Conservation (phyloP, 2,888 invertebrate genomes). For the Oxystoma pomonae region DNA sequence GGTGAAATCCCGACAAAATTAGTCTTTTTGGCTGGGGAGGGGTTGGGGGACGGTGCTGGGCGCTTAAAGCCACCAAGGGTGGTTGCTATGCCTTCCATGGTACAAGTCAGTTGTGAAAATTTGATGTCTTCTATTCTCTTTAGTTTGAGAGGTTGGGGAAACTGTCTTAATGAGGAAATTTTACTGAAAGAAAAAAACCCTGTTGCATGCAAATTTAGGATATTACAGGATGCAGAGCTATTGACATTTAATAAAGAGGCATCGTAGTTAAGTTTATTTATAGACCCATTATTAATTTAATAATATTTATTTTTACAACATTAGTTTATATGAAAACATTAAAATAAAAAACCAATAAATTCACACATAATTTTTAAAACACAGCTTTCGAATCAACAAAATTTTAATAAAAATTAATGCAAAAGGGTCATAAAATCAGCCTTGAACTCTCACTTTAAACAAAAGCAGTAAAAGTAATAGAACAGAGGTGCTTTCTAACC, state of each 20-base stretch:
- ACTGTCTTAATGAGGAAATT: not conserved
- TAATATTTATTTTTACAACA: too few relatives aligned
- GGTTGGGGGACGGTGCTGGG: slow-evolving; percentile 29
- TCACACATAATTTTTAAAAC: too few relatives aligned
- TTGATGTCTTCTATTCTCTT: not conserved
- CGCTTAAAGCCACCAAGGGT: slow-evolving; percentile 32
- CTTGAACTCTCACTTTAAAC: not conserved
- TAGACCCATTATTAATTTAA: too few relatives aligned
- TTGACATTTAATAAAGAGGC: too few relatives aligned
- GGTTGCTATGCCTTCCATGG: slow-evolving; percentile 39
- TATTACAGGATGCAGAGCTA: too few relatives aligned
- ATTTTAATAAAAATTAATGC: not conserved
- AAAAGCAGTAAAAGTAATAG: not conserved
- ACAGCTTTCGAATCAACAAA: not conserved
- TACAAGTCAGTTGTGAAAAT: not conserved
- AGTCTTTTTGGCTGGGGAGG: slow-evolving; percentile 33
- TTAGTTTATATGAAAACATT: too few relatives aligned
- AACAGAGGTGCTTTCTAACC: not conserved
- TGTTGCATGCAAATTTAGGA: too few relatives aligned
- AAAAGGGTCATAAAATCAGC: not conserved
- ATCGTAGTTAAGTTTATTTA: too few relatives aligned
- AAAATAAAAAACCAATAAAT: too few relatives aligned
- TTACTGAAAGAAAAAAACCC: too few relatives aligned
- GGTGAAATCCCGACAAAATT: slow-evolving; percentile 42
- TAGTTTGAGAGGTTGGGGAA: slow-evolving; percentile 4